Base-by-base conservation (phyloP, 2,888 invertebrate genomes). In the Epinotia brunnichana region DNA sequence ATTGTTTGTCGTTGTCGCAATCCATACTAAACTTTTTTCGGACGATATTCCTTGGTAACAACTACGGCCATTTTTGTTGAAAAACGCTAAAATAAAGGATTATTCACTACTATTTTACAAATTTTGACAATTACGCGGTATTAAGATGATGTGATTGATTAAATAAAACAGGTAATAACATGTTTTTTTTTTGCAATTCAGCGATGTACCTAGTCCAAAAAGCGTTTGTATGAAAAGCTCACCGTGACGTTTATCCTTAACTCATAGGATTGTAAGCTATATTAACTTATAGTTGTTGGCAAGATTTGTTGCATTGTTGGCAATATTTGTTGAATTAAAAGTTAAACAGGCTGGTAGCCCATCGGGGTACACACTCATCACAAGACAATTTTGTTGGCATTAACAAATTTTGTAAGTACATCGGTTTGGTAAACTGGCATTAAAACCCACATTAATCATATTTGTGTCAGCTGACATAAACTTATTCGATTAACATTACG, bases 291-390 rank as follows among this genome's bases (percentile, higher is more conserved):
- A 57, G 5, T 57, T 57, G 7, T 57, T 57, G 57, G 57, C 57
- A 57, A 57, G 29, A 29, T 29, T 57, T 29, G 29, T 9, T 57
- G 48, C 48, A 48, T 57, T 57, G 15, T 57, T 57, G 57, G 57
- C 57, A 57, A 57, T 15, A 29, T 29, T 35, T 29, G 9, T n/a
- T 35, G 56, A 15, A 13, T 56, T 15, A 56, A 29, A 56, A 24
- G 11, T 21, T 54, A 21, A 54, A 24, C 21, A 24, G 21, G 21
- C 21, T 24, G 21, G 21, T 24, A 35, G 9, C 35, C 35, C 35
- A 35, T 7, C 35, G 35, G 35, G 35, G 13, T 41, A 13, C 7
- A 41, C 35, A 35, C 10, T 48, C 7, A 48, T 48, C 48, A n/a
- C 4, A n/a, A n/a, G 15, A n/a, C 3, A 48, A n/a, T n/a, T 44